Base-by-base conservation (phyloP, 2,797 vertebrate species). In the Leuciscus waleckii region DNA sequence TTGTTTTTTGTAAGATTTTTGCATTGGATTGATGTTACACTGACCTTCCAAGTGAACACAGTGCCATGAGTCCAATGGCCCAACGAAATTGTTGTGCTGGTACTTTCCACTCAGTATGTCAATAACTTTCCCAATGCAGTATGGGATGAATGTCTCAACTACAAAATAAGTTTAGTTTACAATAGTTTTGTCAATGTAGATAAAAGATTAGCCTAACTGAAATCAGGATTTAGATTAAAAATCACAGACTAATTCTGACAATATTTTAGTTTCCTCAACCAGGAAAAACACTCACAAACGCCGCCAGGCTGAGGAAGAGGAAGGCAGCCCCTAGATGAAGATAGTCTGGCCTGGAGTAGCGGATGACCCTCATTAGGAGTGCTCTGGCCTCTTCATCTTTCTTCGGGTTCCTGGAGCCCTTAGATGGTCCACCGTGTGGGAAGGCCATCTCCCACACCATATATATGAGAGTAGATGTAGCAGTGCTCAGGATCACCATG, bases 131-230 rank as follows among this genome's bases (percentile, higher is more conserved):
- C 98, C 97, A 14, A 94, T 94, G 87, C 95, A 97, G 81, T 94
- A 92, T 0, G 96, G 97, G 84, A 97, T 96, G 0, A 92, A 87
- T 0, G 94, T 92, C 81, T 98, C 97, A 78, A 96, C 98, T 99
- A 94, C 35, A 29, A 80, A 61, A 8, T 78, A 1, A 90, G 35
- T 54, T 19, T 35, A 54, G 46, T 74, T 51, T 5, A 10, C 19
- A 46, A 23, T 56, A n/a, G 32, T 35, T 76, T 76, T 0, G 0
- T 73, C 41, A 17, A 26, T 26, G 6, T 73, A 26, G 43, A 32
- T 51, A 23, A 54, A 58, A 16, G 1, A n/a, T 37, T 3, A 35
- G 35, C 35, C 35, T 5, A 1, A 51, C 43, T 32, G 41, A 71
- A 71, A 46, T 17, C 69, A 71, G 7, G 41, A 1, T 54, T 51